phyloP scores from a whole-genome alignment of 2,888 invertebrate genomes.

The Cybosia mesomella region DNA sequence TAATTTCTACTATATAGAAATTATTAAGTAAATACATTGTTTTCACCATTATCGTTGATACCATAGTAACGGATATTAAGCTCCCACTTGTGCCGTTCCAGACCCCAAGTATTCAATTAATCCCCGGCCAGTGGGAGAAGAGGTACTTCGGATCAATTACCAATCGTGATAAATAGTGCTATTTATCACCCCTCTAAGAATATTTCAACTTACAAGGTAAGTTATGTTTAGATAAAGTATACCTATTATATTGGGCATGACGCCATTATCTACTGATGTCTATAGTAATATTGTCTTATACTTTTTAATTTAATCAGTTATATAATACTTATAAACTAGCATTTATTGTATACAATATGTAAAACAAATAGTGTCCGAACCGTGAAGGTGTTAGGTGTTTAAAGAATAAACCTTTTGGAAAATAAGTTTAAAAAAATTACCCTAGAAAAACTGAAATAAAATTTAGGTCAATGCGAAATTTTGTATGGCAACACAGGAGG shows the following conservation, averaged over 20 bases:
- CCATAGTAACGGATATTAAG: slow-evolving; percentile 15
- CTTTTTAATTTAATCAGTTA: neutral
- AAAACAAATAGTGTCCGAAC: too few relatives aligned
- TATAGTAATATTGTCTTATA: neutral
- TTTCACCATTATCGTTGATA: neutral
- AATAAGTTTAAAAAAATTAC: too few relatives aligned
- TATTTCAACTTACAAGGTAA: neutral
- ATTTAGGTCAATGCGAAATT: too few relatives aligned
- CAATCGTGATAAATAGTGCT: slow-evolving; percentile 39
- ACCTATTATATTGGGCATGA: slow-evolving; percentile 1
- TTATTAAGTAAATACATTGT: neutral
- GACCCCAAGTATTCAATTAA: slow-evolving; percentile 34
- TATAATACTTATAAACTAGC: too few relatives aligned
- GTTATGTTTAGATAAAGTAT: slow-evolving; percentile 1
- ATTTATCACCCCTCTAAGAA: slow-evolving; percentile 35
- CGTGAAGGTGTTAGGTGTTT: too few relatives aligned
- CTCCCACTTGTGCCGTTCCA: slow-evolving; percentile 14
- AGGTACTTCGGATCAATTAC: slow-evolving; percentile 31
- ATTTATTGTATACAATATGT: too few relatives aligned
- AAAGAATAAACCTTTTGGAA: too few relatives aligned
- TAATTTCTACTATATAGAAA: neutral
- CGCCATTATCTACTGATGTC: neutral
- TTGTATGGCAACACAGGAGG: too few relatives aligned
- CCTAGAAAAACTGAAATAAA: too few relatives aligned
- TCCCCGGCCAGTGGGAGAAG: slow-evolving; percentile 31